These are phyloP conservation scores for Margarornis squamiger DNA, from an alignment of 2,797 vertebrate genomes.

Conservation along the genomic window DNA sequence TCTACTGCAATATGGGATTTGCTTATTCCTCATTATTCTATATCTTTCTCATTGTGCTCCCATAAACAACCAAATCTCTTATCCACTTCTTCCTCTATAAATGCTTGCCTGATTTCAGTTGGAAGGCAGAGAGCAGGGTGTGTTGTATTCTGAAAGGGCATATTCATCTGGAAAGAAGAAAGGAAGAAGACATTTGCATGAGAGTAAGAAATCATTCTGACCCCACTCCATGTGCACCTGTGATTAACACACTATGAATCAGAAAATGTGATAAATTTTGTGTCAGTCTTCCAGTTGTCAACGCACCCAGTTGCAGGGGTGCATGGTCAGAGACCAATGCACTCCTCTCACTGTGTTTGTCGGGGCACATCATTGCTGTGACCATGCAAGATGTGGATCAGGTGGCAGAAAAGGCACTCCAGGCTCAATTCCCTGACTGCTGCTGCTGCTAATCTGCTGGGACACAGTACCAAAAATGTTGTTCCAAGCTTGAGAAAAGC, in stretches of 20 bases:
- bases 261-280: neutral
- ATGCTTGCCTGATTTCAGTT: neutral
- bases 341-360: neutral
- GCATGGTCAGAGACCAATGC: neutral
- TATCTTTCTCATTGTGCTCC: neutral
- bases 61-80: neutral
- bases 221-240: neutral
- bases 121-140: neutral
- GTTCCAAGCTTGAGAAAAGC: neutral
- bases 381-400: neutral
- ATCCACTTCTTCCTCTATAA: neutral
- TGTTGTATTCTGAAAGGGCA: constrained; percentile 39
- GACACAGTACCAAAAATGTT: neutral
- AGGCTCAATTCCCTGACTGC: neutral
- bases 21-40: neutral
- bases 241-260: neutral
- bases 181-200: neutral
- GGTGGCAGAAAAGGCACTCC: neutral
- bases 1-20: neutral
- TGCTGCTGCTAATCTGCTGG: neutral
- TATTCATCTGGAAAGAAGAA: constrained; percentile 54
- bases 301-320: neutral
- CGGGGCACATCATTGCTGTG: neutral
- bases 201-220: neutral
- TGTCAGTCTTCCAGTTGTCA: neutral